phyloP scores from a whole-genome alignment of 2,888 invertebrate genomes.

The Lordiphosa andalusiaca region DNA sequence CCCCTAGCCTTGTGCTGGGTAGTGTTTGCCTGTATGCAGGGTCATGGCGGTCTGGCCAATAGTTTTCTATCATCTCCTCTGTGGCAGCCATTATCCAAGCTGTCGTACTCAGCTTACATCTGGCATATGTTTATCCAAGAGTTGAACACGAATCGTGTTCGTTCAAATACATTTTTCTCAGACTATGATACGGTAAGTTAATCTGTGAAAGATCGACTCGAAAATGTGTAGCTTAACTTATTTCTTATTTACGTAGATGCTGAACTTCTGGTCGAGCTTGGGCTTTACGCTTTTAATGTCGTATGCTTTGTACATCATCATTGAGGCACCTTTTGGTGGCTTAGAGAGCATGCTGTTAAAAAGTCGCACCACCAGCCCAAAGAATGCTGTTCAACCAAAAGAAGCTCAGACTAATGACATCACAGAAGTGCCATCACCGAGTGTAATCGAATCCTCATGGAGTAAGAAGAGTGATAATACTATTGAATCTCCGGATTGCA shows the following conservation, averaged over 20 bases:
- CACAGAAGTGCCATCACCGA: no score
- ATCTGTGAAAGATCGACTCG: background rate
- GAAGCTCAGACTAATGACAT: background rate
- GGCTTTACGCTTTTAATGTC: slow-evolving; percentile 54
- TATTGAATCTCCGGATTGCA: no score
- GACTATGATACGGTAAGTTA: slow-evolving; percentile 63
- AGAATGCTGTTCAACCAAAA: background rate
- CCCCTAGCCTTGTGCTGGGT: slow-evolving; percentile 68
- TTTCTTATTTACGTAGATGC: slow-evolving; percentile 34
- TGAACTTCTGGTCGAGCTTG: slow-evolving; percentile 67
- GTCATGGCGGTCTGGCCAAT: slow-evolving; percentile 68
- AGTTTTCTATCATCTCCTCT: slow-evolving; percentile 62
- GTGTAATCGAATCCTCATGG: no score
- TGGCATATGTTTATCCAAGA: slow-evolving; percentile 63
- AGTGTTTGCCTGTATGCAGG: slow-evolving; percentile 68
- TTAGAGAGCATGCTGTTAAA: slow-evolving; percentile 14
- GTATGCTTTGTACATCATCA: slow-evolving; percentile 22
- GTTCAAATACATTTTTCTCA: slow-evolving; percentile 60
- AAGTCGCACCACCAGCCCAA: background rate
- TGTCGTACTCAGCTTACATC: slow-evolving; percentile 72
- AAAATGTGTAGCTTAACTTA: background rate
- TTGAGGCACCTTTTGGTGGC: slow-evolving; percentile 44
- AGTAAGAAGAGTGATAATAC: no score
- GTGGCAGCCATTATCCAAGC: slow-evolving; percentile 71
- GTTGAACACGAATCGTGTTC: slow-evolving; percentile 46